These are phyloP conservation scores for Tiliacea citrago DNA, from an alignment of 2,888 invertebrate species.

Conservation along the genomic window DNA sequence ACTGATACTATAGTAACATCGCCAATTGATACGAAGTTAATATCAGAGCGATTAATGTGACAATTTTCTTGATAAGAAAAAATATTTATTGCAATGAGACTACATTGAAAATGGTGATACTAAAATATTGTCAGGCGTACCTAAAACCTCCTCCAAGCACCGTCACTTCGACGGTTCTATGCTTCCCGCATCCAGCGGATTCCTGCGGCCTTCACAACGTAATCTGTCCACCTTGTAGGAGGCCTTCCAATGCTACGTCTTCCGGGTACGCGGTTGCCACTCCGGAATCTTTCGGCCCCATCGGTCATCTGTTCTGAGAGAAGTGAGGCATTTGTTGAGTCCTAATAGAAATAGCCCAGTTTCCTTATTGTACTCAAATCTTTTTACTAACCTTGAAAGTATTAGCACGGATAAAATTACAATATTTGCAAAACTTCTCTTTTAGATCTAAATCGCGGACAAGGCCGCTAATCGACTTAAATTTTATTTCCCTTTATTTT, in stretches of 20 bases:
- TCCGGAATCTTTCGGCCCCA: no score
- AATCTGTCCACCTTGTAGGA: no score
- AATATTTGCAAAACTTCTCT: conserved; percentile 37
- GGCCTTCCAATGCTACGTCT: no score
- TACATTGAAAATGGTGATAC: not conserved
- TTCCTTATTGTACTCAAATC: not conserved
- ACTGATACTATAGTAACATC: not conserved
- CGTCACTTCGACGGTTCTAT: no score
- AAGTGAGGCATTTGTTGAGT: not conserved
- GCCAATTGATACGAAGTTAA: not conserved
- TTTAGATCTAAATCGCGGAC: conserved; percentile 46
- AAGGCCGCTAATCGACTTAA: conserved; percentile 50
- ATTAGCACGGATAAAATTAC: conserved; percentile 4
- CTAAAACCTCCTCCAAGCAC: not conserved
- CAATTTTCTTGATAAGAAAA: not conserved
- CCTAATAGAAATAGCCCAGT: not conserved
- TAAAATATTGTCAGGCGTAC: conserved; percentile 14
- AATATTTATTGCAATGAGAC: conserved; percentile 6
- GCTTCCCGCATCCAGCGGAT: no score
- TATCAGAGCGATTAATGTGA: not conserved
- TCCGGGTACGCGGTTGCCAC: no score
- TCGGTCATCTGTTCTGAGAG: no score
- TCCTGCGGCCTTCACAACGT: no score
- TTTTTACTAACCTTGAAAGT: not conserved
- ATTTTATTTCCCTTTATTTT: conserved; percentile 58